Evolutionary conservation across 2,797 vertebrate genomes (phyloP).

Genomic region (Myripristis murdjan): DNA sequence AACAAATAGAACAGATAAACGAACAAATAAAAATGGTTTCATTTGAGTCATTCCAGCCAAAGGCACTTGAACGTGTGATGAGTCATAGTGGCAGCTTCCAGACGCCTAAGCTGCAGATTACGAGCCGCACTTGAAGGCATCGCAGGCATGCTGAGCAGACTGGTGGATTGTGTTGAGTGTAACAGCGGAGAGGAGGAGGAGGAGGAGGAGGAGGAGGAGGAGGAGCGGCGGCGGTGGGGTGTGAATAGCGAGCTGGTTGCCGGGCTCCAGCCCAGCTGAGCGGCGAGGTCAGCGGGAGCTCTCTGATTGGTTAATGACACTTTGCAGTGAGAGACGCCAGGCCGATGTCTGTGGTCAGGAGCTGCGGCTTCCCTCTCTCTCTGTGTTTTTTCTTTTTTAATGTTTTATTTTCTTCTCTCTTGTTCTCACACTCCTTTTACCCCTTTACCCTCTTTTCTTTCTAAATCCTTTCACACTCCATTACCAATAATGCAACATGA

Average conservation of each 20-base stretch:
- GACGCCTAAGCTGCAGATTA: too few relatives aligned
- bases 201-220: not conserved
- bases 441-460: slow-evolving; percentile 13
- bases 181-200: too few relatives aligned
- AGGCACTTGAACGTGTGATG: too few relatives aligned
- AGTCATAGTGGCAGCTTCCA: too few relatives aligned
- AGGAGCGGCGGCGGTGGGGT: not conserved
- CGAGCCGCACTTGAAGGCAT: too few relatives aligned
- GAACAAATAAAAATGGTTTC: too few relatives aligned
- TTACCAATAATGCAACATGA: slow-evolving; percentile 34
- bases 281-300: slow-evolving; percentile 53
- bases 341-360: slow-evolving; percentile 50
- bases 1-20: too few relatives aligned
- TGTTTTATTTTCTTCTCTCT: slow-evolving; percentile 5
- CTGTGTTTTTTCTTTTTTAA: slow-evolving; percentile 4
- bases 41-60: too few relatives aligned
- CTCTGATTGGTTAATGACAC: slow-evolving; percentile 59
- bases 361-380: slow-evolving; percentile 40
- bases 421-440: slow-evolving; percentile 19
- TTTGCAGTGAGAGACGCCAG: slow-evolving; percentile 57
- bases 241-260: slow-evolving; percentile 41
- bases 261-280: slow-evolving; percentile 43
- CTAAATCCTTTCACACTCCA: slow-evolving; percentile 14
- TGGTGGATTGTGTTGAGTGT: slow-evolving; percentile 15
- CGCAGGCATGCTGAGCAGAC: slow-evolving; percentile 6